Base-by-base conservation (phyloP, 1,140 invertebrate species). In the Propsilocerus akamusi region DNA sequence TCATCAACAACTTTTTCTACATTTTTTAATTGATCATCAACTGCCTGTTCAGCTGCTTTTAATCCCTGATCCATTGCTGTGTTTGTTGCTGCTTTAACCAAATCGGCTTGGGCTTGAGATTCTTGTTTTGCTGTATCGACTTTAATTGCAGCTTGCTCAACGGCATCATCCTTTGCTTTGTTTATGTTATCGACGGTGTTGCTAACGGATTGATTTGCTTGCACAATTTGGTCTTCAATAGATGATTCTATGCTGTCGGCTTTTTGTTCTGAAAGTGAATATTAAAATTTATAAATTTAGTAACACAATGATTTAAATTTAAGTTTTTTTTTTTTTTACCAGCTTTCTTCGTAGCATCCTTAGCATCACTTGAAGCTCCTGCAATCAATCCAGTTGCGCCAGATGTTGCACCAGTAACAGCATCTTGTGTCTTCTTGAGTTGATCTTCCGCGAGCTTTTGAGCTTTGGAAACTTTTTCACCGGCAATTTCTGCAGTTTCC, bases 401-500 rank as follows among this genome's bases (percentile, higher is more conserved):
- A 28, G 51, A 56, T 52, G 61, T 68, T 28, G 67, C 66, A 37
- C 72, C 67, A 46, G 66, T 62, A 41, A 76, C 62, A 5, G 72
- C 56, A 53, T 75, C 69, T 2, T 71, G 72, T 7, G 72, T 67
- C 56, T 75, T 75, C 61, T 72, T 72, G 50, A 72, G 71, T 54
- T 75, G 73, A 17, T 73, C 73, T 57, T 75, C 73, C 8, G 74
- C 68, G 17, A 74, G 62, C 50, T 70, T 66, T 24, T 69, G 67
- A 4, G 72, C 74, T 46, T 71, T 68, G 26, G 66, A 56, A 2
- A 62, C 72, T 60, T 75, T 75, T 53, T 75, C 72, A 24, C 59
- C 54, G n/a, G 72, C 73, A 51, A 75, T 51, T 51, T 73, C 68
- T 53, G 70, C 71, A 6, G 67, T 73, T 62, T 76, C 74, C 52